Evolutionary conservation across 2,888 invertebrate species (phyloP).

Genomic region (Nomada flava): DNA sequence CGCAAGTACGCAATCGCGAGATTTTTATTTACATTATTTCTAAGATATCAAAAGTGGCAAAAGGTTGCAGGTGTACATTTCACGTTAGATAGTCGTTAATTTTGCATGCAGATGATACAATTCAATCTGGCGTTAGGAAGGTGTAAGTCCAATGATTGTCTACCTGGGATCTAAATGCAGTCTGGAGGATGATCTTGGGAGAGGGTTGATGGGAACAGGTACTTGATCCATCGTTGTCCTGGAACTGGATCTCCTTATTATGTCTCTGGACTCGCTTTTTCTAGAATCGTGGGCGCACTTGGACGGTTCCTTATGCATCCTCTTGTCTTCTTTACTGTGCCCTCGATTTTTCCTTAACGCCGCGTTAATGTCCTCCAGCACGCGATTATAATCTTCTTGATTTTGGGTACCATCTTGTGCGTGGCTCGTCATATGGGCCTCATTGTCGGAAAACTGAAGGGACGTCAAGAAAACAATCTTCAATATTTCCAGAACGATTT

Average conservation of each 20-base stretch:
- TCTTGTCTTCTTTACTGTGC: constrained; percentile 69
- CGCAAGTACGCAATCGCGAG: too few species aligned
- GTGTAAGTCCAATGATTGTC: neutral
- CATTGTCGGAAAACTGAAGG: constrained; percentile 42
- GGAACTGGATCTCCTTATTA: constrained; percentile 67
- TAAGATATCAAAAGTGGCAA: too few species aligned
- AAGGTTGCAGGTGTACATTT: too few species aligned
- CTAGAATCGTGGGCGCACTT: constrained; percentile 70
- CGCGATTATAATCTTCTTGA: constrained; percentile 75
- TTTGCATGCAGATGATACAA: too few species aligned
- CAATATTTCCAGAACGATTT: too few species aligned
- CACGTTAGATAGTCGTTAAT: too few species aligned
- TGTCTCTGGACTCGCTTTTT: constrained; percentile 71
- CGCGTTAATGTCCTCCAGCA: constrained; percentile 76
- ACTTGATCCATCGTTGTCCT: constrained; percentile 65
- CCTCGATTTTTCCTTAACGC: constrained; percentile 70
- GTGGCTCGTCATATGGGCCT: constrained; percentile 1
- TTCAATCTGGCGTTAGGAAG: neutral
- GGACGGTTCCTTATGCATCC: constrained; percentile 70
- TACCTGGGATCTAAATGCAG: constrained; percentile 77
- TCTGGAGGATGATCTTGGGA: constrained; percentile 70
- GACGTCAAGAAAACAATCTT: too few species aligned
- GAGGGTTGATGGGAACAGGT: constrained; percentile 31
- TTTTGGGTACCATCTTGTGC: constrained; percentile 64
- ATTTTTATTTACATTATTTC: too few species aligned